Evolutionary conservation across 2,113 vertebrate genomes (phyloP).

Genomic region (Anhinga anhinga): DNA sequence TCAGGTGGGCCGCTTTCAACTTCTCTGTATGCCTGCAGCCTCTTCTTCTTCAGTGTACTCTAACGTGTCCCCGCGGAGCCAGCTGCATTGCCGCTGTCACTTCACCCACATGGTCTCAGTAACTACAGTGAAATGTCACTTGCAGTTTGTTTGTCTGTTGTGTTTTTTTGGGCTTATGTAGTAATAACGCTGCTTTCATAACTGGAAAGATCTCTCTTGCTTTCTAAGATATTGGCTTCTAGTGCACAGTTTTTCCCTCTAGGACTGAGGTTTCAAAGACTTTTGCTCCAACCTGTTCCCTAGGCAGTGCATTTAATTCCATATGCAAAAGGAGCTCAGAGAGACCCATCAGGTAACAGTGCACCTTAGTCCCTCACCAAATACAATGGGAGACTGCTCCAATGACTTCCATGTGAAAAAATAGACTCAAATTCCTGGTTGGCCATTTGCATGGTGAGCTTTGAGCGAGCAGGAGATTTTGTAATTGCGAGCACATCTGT

Average conservation of each 20-base stretch:
- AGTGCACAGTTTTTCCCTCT: neutral
- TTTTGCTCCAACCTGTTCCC: neutral
- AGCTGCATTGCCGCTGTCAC: slow-evolving; percentile 61
- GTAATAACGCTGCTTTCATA: slow-evolving; percentile 2
- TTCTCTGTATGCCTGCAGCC: slow-evolving; percentile 79
- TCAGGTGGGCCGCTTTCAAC: slow-evolving; percentile 89
- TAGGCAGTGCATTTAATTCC: neutral
- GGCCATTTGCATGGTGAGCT: slow-evolving; percentile 20
- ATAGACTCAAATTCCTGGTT: neutral
- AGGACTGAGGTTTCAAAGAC: neutral
- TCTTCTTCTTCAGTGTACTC: slow-evolving; percentile 59
- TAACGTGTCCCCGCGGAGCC: slow-evolving; percentile 61
- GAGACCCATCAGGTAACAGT: neutral
- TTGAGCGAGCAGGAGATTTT: neutral
- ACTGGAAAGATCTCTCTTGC: slow-evolving; percentile 8
- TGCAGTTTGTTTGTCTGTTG: slow-evolving; percentile 60
- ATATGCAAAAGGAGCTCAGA: neutral
- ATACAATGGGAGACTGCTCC: neutral
- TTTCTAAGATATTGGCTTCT: slow-evolving; percentile 25
- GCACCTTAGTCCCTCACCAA: neutral
- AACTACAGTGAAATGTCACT: slow-evolving; percentile 57
- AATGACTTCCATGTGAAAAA: neutral
- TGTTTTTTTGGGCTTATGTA: slow-evolving; percentile 39
- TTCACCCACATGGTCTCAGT: slow-evolving; percentile 62
- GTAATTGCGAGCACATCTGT: slow-evolving; percentile 36